These are phyloP conservation scores for Micronycteris hirsuta DNA, from an alignment of 2,113 vertebrate genomes.

Conservation along the genomic window DNA sequence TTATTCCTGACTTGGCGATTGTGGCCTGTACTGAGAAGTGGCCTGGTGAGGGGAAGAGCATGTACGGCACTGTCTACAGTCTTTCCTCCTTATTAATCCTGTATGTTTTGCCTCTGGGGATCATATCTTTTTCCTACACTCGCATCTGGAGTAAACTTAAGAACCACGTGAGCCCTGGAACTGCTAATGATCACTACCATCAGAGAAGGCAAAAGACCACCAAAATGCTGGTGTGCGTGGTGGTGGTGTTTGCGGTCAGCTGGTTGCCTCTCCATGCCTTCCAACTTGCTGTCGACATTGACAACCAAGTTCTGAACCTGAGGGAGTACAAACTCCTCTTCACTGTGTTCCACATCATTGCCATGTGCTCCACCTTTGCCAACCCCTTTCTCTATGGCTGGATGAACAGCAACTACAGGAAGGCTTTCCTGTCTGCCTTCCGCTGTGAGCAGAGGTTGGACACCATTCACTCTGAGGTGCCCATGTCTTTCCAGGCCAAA, in stretches of 20 bases:
- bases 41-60: slow-evolving; percentile 86
- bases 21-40: slow-evolving; percentile 92
- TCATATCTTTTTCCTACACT: slow-evolving; percentile 90
- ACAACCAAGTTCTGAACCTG: slow-evolving; percentile 86
- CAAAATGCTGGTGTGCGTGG: slow-evolving; percentile 93
- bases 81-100: slow-evolving; percentile 90
- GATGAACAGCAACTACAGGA: slow-evolving; percentile 97
- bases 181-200: slow-evolving; percentile 83
- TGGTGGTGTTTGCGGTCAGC: slow-evolving; percentile 93
- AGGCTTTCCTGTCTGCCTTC: slow-evolving; percentile 89
- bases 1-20: slow-evolving; percentile 86
- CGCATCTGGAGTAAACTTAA: slow-evolving; percentile 93
- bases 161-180: slow-evolving; percentile 82
- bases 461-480: slow-evolving; percentile 81
- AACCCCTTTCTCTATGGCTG: slow-evolving; percentile 96
- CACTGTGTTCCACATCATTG: slow-evolving; percentile 92
- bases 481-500: slow-evolving; percentile 78
- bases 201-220: slow-evolving; percentile 91
- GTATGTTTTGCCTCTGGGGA: slow-evolving; percentile 88
- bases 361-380: slow-evolving; percentile 95
- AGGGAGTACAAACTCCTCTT: slow-evolving; percentile 94
- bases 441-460: slow-evolving; percentile 84
- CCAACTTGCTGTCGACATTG: slow-evolving; percentile 92
- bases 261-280: slow-evolving; percentile 95
- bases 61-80: slow-evolving; percentile 89